Conservation (phyloP, 2,888 invertebrate species). For the Blastobasis lacticolella region DNA sequence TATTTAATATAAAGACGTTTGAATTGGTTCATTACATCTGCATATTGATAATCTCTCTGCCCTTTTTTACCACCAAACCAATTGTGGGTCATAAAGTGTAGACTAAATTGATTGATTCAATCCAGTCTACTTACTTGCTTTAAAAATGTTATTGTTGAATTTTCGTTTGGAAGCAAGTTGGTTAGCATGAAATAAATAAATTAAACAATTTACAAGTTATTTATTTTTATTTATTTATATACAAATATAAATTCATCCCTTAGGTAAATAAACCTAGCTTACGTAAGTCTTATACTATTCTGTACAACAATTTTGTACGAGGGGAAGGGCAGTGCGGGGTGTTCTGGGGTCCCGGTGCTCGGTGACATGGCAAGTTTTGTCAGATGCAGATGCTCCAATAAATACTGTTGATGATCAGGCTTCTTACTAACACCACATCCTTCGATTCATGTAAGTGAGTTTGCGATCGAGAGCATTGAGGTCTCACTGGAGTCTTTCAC, state of each 20-base stretch:
- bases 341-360: constrained; percentile 29
- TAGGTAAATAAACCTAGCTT: constrained; percentile 57
- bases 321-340: constrained; percentile 12
- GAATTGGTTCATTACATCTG: no score
- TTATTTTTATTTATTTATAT: constrained; percentile 52
- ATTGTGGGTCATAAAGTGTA: no score
- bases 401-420: constrained; percentile 19
- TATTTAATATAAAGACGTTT: no score
- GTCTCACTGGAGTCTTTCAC: no score
- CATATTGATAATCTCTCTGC: no score
- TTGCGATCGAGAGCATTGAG: no score
- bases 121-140: no score
- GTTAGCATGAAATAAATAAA: constrained; percentile 20
- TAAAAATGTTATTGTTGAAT: no score
- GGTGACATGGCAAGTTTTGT: constrained; percentile 32
- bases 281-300: constrained; percentile 46
- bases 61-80: no score
- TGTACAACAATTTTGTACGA: constrained; percentile 55
- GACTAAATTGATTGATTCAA: no score
- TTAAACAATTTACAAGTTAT: constrained; percentile 23
- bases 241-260: constrained; percentile 64
- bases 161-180: neutral
- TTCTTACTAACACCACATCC: no score
- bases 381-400: constrained; percentile 23
- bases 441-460: no score